Evolutionary conservation across 1,140 invertebrate species (phyloP), one percentile per base, ranked within the genome.

Genomic region (Drosophila tani): DNA sequence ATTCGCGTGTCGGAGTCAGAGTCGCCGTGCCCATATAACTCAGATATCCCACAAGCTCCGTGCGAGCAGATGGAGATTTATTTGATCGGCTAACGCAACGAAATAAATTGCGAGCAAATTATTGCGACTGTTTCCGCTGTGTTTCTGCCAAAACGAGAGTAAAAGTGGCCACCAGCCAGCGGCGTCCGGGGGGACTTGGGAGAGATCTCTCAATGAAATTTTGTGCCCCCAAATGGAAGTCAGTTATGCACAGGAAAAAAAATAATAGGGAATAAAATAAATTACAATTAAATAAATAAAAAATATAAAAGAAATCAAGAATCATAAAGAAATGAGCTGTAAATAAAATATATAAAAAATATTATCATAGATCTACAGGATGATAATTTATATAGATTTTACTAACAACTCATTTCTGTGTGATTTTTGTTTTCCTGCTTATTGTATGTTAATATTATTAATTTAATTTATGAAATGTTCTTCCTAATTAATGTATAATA

Each of bases 61-160:
- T 60, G 45, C 29, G 68, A 73, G 46, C 70, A 66, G 68, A 59
- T 59, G 58, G 58, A 75, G 80, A 86, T 85, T 75, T 85, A 85
- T 85, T 78, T 59, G 55, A 85, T 78, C 80, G 67, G 60, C 78
- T 63, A 85, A 86, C 82, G 79, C 82, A 86, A 81, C 62, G 69
- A 64, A 79, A 81, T 85, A 86, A 85, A 85, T 75, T 86, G 82
- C 71, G 59, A 81, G 84, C 70, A 85, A 85, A 85, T 86, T 85
- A 81, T 86, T 82, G 76, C 84, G 82, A 76, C 45, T 63, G 77
- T 86, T 85, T 85, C 82, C 82, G 82, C 73, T 85, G 74, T 79
- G 60, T 45, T 53, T 38, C 59, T 76, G 58, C 81, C 81, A 75
- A 67, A 75, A 75, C 76, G 79, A 81, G 79, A 81, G 79, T 81